These are phyloP conservation scores for Tenthredo livida DNA, from an alignment of 2,888 invertebrate species.

Conservation along the genomic window DNA sequence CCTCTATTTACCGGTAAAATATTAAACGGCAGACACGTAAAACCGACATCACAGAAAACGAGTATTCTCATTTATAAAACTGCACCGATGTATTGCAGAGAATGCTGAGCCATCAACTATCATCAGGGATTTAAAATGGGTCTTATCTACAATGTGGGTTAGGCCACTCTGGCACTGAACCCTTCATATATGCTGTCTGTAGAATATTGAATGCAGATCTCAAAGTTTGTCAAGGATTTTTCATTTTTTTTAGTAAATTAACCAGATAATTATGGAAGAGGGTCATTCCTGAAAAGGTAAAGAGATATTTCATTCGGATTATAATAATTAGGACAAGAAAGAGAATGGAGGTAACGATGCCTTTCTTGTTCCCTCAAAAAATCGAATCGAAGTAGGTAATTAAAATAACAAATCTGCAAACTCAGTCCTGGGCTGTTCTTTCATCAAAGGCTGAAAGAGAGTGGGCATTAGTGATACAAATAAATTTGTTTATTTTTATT, in stretches of 20 bases:
- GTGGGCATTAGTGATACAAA: conserved; percentile 74
- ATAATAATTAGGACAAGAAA: conserved; percentile 6
- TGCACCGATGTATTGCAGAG: background rate
- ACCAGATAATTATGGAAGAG: conserved; percentile 12
- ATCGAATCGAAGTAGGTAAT: conserved; percentile 48
- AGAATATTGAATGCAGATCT: background rate
- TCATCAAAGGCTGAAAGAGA: conserved; percentile 54
- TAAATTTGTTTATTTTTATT: conserved; percentile 76
- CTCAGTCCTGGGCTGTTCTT: background rate
- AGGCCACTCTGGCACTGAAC: no score
- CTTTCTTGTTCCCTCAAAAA: conserved; percentile 35
- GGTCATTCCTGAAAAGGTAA: background rate
- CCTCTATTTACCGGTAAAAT: conserved; percentile 3
- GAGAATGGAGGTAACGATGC: conserved; percentile 31
- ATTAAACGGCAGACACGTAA: conserved; percentile 10
- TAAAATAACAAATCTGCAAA: conserved; percentile 48
- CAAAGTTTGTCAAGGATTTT: background rate
- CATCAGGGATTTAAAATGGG: no score
- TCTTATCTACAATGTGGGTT: no score
- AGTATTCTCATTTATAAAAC: background rate
- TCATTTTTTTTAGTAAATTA: background rate
- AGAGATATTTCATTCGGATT: background rate
- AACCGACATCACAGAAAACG: background rate
- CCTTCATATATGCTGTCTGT: background rate
- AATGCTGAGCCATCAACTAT: background rate